phyloP scores from a whole-genome alignment of 2,888 invertebrate species.

The Xiphydria camelus region DNA sequence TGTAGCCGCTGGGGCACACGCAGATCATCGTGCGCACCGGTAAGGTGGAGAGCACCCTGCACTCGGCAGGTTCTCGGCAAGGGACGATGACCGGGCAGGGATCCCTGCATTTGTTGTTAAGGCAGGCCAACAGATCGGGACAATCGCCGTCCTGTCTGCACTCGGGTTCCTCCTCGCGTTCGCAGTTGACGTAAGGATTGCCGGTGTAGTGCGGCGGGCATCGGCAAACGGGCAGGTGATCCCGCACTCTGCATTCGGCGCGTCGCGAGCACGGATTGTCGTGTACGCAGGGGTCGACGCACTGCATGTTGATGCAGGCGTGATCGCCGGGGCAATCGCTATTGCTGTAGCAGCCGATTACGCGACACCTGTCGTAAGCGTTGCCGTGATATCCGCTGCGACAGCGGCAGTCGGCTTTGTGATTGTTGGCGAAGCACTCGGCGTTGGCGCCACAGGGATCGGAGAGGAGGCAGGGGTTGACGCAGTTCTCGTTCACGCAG shows the following conservation, averaged over 20 bases:
- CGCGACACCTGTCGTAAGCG: slow-evolving; percentile 72
- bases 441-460: slow-evolving; percentile 82
- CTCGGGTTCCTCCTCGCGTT: slow-evolving; percentile 71
- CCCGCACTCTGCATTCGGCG: slow-evolving; percentile 79
- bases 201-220: slow-evolving; percentile 77
- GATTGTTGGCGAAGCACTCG: slow-evolving; percentile 77
- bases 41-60: slow-evolving; percentile 78
- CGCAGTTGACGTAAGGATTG: slow-evolving; percentile 82
- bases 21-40: slow-evolving; percentile 90
- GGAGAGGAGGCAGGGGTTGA: slow-evolving; percentile 81
- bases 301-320: slow-evolving; percentile 83
- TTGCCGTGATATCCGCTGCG: slow-evolving; percentile 77
- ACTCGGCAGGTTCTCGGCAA: slow-evolving; percentile 78
- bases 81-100: slow-evolving; percentile 80
- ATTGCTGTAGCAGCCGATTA: slow-evolving; percentile 83
- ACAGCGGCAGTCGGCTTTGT: slow-evolving; percentile 78
- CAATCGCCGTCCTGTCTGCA: slow-evolving; percentile 85
- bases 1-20: slow-evolving; percentile 85
- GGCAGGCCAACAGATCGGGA: slow-evolving; percentile 76
- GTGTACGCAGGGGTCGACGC: slow-evolving; percentile 80
- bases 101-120: slow-evolving; percentile 80
- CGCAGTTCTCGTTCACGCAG: slow-evolving; percentile 82
- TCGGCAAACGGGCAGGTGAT: slow-evolving; percentile 83
- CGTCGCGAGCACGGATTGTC: slow-evolving; percentile 76
- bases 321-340: slow-evolving; percentile 86